phyloP scores from a whole-genome alignment of 2,797 vertebrate species.

The Heteromormyrus szaboi region DNA sequence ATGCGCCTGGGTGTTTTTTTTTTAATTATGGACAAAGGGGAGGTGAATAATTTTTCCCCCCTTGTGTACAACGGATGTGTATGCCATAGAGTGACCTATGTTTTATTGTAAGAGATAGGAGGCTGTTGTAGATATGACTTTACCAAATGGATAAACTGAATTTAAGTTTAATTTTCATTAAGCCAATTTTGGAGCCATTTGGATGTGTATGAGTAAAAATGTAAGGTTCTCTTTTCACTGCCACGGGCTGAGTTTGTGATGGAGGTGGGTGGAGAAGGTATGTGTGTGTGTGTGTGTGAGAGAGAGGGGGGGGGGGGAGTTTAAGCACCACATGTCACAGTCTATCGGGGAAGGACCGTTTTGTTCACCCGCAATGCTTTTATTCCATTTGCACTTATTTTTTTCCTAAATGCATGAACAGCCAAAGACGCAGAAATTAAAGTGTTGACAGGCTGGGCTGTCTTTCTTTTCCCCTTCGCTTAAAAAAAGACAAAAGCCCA shows the following conservation, averaged over 20 bases:
- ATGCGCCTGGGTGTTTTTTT: background rate
- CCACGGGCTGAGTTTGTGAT: background rate
- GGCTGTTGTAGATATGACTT: background rate
- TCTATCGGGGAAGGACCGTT: background rate
- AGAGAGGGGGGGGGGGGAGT: no score
- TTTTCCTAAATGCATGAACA: conserved; percentile 34
- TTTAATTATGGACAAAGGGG: background rate
- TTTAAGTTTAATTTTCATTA: conserved; percentile 3
- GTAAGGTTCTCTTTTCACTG: background rate
- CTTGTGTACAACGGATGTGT: background rate
- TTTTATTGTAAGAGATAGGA: background rate
- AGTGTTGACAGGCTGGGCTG: conserved; percentile 22
- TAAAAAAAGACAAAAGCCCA: conserved; percentile 28
- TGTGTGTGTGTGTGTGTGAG: background rate
- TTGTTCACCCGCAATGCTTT: background rate
- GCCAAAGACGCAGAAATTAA: conserved; percentile 54
- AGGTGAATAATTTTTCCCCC: background rate
- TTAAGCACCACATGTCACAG: background rate
- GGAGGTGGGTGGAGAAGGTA: background rate
- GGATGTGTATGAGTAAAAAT: background rate
- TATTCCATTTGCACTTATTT: conserved; percentile 40
- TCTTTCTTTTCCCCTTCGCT: conserved; percentile 21
- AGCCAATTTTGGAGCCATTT: background rate
- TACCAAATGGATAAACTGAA: background rate
- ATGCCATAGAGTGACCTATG: background rate